Conservation (phyloP, 2,797 vertebrate genomes). For the Podarcis siculus region DNA sequence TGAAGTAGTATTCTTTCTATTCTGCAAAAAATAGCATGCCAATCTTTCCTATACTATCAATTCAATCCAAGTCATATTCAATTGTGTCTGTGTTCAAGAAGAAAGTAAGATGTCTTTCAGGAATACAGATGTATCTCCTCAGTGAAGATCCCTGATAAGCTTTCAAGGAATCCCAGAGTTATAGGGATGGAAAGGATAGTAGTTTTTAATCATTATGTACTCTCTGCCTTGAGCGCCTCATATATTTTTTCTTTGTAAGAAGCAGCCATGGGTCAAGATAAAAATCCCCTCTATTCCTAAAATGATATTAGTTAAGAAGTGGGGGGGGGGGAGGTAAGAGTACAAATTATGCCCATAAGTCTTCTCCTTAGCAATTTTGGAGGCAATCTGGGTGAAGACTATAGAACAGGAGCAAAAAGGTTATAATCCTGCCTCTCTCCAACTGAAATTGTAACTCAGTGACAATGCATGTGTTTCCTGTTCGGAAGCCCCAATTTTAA, state of each 20-base stretch:
- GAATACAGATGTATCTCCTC: background rate
- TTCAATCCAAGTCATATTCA: background rate
- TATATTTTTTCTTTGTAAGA: background rate
- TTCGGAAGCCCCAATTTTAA: background rate
- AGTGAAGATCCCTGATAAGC: background rate
- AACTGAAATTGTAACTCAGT: background rate
- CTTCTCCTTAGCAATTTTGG: background rate
- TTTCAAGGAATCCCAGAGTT: background rate
- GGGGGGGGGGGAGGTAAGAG: background rate
- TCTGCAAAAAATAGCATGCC: background rate
- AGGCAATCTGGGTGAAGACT: background rate
- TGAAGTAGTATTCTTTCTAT: background rate
- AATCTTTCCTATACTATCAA: background rate
- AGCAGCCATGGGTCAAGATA: background rate
- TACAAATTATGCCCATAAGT: background rate
- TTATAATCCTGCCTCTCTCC: background rate
- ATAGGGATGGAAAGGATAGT: background rate
- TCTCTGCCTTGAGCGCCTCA: background rate
- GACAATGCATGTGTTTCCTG: background rate
- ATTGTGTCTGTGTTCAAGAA: background rate
- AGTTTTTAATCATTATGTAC: background rate
- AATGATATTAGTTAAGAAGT: background rate
- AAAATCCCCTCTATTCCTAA: background rate
- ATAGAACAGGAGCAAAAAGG: background rate
- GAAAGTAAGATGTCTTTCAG: background rate